phyloP scores from a whole-genome alignment of 2,113 vertebrate species.

The Oceanites oceanicus region DNA sequence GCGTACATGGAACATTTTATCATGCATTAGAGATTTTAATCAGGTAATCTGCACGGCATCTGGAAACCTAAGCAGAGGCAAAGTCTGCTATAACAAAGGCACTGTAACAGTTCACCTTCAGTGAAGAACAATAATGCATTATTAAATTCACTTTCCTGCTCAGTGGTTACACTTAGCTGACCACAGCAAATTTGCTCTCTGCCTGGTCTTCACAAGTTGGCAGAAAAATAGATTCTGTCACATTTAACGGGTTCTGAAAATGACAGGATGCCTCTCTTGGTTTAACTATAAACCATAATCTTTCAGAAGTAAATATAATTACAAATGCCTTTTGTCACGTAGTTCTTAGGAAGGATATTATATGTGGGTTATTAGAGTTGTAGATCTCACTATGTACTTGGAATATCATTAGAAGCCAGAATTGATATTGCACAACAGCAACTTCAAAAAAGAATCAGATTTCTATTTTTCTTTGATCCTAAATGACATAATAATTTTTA shows the following conservation, averaged over 20 bases:
- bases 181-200: conserved; percentile 99
- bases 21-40: conserved; percentile 84
- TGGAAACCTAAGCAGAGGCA: conserved; percentile 84
- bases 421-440: conserved; percentile 83
- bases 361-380: conserved; percentile 85
- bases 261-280: conserved; percentile 98
- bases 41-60: conserved; percentile 81
- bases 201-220: conserved; percentile 98
- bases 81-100: conserved; percentile 88
- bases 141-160: conserved; percentile 99
- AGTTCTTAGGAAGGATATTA: conserved; percentile 79
- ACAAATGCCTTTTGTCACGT: conserved; percentile 95
- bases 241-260: conserved; percentile 99
- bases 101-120: conserved; percentile 99
- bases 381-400: conserved; percentile 86
- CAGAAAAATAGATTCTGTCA: conserved; percentile 99
- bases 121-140: conserved; percentile 99
- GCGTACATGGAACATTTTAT: conserved; percentile 78
- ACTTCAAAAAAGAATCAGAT: conserved; percentile 78
- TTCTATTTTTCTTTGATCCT: conserved; percentile 81
- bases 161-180: conserved; percentile 99
- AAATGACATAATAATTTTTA: conserved; percentile 83
- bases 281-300: conserved; percentile 93
- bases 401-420: conserved; percentile 85
- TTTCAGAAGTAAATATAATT: conserved; percentile 99